Evolutionary conservation across 2,888 invertebrate genomes (phyloP), one percentile per base, ranked within the genome.

Genomic region (Tipula helvola): DNA sequence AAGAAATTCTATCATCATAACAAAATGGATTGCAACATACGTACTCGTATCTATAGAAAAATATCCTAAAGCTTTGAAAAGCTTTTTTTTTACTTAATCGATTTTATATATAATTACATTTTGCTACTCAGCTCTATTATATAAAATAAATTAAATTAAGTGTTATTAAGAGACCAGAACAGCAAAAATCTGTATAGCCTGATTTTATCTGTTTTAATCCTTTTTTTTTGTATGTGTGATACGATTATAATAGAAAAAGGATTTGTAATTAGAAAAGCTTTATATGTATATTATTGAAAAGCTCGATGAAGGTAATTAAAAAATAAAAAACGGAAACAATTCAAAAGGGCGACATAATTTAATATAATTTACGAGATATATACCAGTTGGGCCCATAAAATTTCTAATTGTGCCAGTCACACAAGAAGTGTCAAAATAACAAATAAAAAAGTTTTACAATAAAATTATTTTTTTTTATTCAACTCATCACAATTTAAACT

Each of bases 81-180:
- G 71, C 52, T 28, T 71, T 71, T 71, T 28, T 28, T 71, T 71
- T 71, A 39, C 7, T 28, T 71, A 71, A 71, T 71, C 71, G 71
- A 71, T 71, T 28, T 71, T 71, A 28, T 71, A 71, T 39, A 7
- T 71, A 28, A 71, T 71, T 71, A 71, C 71, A 71, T 71, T 71
- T 52, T 71, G 18, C 71, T 28, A 28, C 28, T 71, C 71, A 71
- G 10, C 28, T 57, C 16, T 16, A 28, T 71, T 71, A 71, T 71
- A 71, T 71, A 71, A 71, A 71, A 71, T 71, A 71, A 71, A 71
- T 71, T 71, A 71, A 71, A 71, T 71, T 71, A 71, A 71, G 71
- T 71, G 71, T 71, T 71, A 71, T 71, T 71, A 18, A 28, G 28
- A 71, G 71, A 71, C 71, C 71, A 71, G 71, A 71, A 71, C 71